A percentile compares a stretch with the other conserved stretches of the same genome.
phyloP scores from a whole-genome alignment of 2,888 invertebrate genomes.

The Catonia carolina region DNA sequence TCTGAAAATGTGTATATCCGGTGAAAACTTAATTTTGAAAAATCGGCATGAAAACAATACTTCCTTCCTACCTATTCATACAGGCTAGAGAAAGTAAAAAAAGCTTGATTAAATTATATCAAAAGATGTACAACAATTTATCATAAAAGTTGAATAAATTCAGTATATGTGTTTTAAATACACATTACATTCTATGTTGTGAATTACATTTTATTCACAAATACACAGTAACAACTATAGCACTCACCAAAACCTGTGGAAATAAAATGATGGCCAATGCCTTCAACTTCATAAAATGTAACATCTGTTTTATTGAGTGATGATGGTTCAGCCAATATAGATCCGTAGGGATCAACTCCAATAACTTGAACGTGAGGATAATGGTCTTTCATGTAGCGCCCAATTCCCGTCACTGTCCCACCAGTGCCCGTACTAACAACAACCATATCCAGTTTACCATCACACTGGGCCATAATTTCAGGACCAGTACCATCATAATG shows the following conservation, averaged over 20 bases:
- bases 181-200: no score
- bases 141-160: no score
- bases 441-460: constrained; percentile 80
- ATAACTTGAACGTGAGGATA: constrained; percentile 68
- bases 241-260: constrained; percentile 72
- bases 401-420: constrained; percentile 89
- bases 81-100: no score
- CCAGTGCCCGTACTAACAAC: constrained; percentile 87
- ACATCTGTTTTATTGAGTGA: constrained; percentile 64
- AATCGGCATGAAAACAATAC: no score
- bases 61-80: no score
- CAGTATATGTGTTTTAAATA: no score
- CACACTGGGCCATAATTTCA: constrained; percentile 82
- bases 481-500: constrained; percentile 95
- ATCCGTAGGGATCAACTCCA: constrained; percentile 88
- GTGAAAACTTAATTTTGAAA: no score
- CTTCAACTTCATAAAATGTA: constrained; percentile 81
- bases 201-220: no score
- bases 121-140: no score
- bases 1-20: no score
- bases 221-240: no score
- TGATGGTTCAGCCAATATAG: constrained; percentile 79
- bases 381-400: constrained; percentile 82
- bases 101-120: no score
- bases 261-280: constrained; percentile 94